Evolutionary conservation across 2,113 vertebrate genomes (phyloP).

Genomic region (Hypanus sabinus): DNA sequence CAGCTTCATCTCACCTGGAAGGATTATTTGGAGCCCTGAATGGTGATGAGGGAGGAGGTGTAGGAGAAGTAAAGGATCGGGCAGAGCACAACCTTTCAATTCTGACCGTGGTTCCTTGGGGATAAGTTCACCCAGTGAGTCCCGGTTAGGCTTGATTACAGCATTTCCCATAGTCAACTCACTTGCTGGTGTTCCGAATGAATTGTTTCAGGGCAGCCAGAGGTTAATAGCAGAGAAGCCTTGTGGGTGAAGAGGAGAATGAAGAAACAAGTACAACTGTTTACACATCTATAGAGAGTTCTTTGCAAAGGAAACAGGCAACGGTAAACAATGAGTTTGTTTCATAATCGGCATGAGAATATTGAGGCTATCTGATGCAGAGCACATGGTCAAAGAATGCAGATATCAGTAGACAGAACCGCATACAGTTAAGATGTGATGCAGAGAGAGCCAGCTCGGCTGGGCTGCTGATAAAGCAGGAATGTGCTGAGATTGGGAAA

Average conservation of each 20-base stretch:
- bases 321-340: not conserved
- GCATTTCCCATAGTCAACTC: not conserved
- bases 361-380: not conserved
- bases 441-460: not conserved
- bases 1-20: too few species aligned
- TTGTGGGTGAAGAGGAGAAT: not conserved
- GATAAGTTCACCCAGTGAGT: too few species aligned
- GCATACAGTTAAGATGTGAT: not conserved
- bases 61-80: too few species aligned
- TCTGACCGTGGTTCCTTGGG: too few species aligned
- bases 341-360: not conserved
- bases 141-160: too few species aligned
- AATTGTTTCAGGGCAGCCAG: not conserved
- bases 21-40: too few species aligned
- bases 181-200: not conserved
- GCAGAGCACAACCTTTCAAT: too few species aligned
- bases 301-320: not conserved
- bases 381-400: not conserved
- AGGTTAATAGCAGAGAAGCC: not conserved
- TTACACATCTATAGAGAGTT: not conserved
- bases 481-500: conserved; percentile 2
- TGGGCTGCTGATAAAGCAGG: not conserved
- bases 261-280: not conserved
- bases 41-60: too few species aligned
- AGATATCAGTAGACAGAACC: not conserved